phyloP scores from a whole-genome alignment of 2,797 vertebrate species.

The Cetoscarus ocellatus region DNA sequence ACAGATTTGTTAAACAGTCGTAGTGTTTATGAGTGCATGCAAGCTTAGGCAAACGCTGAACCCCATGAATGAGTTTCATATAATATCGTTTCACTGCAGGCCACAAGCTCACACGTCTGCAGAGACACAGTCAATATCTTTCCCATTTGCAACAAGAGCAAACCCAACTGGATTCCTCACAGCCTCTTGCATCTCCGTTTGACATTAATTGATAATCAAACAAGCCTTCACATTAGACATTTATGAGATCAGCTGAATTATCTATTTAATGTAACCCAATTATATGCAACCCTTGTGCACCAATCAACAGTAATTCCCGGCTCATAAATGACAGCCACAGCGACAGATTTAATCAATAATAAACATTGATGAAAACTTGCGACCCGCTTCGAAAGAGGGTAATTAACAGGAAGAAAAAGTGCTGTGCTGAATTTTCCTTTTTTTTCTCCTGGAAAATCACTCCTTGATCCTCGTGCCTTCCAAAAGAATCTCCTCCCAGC shows the following conservation, averaged over 20 bases:
- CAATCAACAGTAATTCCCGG: conserved; percentile 78
- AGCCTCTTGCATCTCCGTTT: conserved; percentile 64
- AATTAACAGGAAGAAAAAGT: conserved; percentile 60
- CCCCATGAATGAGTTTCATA: not conserved
- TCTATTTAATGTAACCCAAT: conserved; percentile 83
- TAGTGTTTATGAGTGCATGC: conserved; percentile 5
- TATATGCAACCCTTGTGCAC: conserved; percentile 76
- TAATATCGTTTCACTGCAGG: not conserved
- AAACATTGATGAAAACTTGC: conserved; percentile 74
- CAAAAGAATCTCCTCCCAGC: conserved; percentile 15
- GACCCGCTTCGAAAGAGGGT: conserved; percentile 52
- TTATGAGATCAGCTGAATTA: conserved; percentile 82
- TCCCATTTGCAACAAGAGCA: conserved; percentile 19
- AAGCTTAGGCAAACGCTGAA: not conserved
- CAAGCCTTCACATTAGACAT: conserved; percentile 80
- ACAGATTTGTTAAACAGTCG: conserved; percentile 29
- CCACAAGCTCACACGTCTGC: conserved; percentile 1
- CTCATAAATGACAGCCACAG: conserved; percentile 70
- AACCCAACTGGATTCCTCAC: conserved; percentile 54
- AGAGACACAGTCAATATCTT: conserved; percentile 8
- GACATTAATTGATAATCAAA: conserved; percentile 83
- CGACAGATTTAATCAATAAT: conserved; percentile 76
- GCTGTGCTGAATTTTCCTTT: conserved; percentile 37
- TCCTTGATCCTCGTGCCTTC: conserved; percentile 14
- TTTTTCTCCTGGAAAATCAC: conserved; percentile 19